Conservation (phyloP, 2,797 vertebrate species). For the Emydoidea blandingii region DNA sequence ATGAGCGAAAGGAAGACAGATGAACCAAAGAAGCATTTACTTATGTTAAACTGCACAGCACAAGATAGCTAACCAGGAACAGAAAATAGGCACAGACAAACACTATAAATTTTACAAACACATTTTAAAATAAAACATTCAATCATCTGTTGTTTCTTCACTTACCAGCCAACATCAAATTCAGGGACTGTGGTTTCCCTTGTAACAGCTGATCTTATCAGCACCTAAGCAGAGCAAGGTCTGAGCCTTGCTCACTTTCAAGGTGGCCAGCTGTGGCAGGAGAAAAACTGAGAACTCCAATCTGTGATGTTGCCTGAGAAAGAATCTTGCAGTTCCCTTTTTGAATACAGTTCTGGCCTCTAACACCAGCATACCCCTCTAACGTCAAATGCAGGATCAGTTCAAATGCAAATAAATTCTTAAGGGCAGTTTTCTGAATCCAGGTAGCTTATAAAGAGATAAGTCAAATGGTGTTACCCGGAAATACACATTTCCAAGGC, state of each 20-base stretch:
- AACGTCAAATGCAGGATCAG: background rate
- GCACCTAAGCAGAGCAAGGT: background rate
- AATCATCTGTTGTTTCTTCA: background rate
- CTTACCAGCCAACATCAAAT: background rate
- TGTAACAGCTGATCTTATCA: background rate
- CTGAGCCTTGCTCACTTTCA: background rate
- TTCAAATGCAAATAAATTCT: background rate
- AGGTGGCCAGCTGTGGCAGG: background rate
- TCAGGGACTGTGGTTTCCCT: background rate
- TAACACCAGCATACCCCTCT: background rate
- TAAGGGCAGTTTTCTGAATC: background rate
- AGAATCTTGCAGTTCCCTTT: fast-evolving
- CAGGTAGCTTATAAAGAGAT: background rate
- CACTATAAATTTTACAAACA: background rate
- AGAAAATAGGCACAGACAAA: background rate
- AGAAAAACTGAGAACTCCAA: background rate
- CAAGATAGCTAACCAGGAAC: background rate
- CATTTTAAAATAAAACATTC: background rate
- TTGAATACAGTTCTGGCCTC: background rate
- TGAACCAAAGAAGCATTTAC: background rate
- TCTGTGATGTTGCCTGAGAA: background rate
- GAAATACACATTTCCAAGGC: background rate
- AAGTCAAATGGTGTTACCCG: background rate
- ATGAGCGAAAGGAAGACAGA: background rate
- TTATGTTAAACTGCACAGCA: background rate